These are phyloP conservation scores for Pseudochirops corinnae DNA, from an alignment of 2,797 vertebrate genomes.

Conservation along the genomic window DNA sequence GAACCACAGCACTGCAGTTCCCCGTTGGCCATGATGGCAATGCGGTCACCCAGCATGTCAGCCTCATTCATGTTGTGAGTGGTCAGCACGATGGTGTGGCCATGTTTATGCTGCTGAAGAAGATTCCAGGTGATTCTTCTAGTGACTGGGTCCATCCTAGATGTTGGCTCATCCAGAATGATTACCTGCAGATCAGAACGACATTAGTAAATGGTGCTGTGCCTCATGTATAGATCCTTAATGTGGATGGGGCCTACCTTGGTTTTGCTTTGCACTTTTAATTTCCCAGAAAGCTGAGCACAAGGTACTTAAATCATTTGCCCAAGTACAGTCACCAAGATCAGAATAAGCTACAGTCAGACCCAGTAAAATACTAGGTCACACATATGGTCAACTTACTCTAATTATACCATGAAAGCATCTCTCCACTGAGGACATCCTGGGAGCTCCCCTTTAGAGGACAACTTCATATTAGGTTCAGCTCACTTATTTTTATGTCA, in stretches of 20 bases:
- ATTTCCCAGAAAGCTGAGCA: background rate
- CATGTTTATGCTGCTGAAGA: conserved; percentile 91
- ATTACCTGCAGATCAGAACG: conserved; percentile 87
- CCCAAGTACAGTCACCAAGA: background rate
- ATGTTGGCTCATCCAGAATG: conserved; percentile 95
- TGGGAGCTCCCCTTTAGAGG: background rate
- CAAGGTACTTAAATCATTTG: conserved; percentile 2
- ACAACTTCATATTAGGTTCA: background rate
- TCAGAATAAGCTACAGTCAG: conserved; percentile 24
- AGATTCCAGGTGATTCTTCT: conserved; percentile 96
- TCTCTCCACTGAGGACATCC: background rate
- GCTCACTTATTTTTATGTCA: background rate
- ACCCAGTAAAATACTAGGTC: background rate
- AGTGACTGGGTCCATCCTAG: conserved; percentile 95
- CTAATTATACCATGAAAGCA: background rate
- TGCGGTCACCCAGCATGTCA: conserved; percentile 95
- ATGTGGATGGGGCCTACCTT: background rate
- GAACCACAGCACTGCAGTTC: conserved; percentile 96
- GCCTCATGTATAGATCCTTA: background rate
- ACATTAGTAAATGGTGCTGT: background rate
- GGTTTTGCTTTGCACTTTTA: background rate
- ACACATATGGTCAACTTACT: background rate
- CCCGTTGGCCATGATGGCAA: conserved; percentile 95
- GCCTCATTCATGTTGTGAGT: conserved; percentile 99
- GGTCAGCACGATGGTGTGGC: conserved; percentile 95